phyloP scores from a whole-genome alignment of 2,888 invertebrate species.

The Polymixis lichenea region DNA sequence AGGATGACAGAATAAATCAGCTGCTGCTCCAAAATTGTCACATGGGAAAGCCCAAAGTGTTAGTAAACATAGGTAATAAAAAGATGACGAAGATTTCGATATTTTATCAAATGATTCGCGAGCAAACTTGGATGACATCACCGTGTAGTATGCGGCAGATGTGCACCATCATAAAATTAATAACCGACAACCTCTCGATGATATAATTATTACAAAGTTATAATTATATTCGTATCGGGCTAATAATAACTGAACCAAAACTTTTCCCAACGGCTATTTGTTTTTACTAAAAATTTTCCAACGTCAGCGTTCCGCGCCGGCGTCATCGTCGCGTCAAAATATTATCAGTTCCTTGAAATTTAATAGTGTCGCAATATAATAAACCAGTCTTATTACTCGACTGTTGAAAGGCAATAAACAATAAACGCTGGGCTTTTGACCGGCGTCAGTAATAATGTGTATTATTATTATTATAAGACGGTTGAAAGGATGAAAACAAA shows the following conservation, averaged over 20 bases:
- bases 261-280: slow-evolving; percentile 76
- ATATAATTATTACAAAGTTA: slow-evolving; percentile 53
- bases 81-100: neutral
- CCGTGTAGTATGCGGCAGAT: neutral
- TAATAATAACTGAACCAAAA: slow-evolving; percentile 66
- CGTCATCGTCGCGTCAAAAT: slow-evolving; percentile 63
- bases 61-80: slow-evolving; percentile 16
- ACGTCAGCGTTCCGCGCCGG: slow-evolving; percentile 47
- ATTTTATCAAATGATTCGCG: neutral
- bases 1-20: slow-evolving; percentile 22
- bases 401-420: slow-evolving; percentile 42
- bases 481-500: slow-evolving; percentile 38
- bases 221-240: slow-evolving; percentile 41
- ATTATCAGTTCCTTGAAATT: slow-evolving; percentile 67
- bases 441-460: slow-evolving; percentile 32
- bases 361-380: slow-evolving; percentile 47
- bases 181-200: slow-evolving; percentile 10
- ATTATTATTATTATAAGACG: slow-evolving; percentile 20
- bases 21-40: slow-evolving; percentile 1
- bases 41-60: slow-evolving; percentile 9
- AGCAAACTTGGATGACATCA: neutral
- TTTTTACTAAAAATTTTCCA: slow-evolving; percentile 72
- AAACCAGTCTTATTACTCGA: slow-evolving; percentile 41
- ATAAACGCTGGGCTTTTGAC: slow-evolving; percentile 40
- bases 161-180: slow-evolving; percentile 15